Evolutionary conservation across 2,888 invertebrate genomes (phyloP), one percentile per base, ranked within the genome.

Genomic region (Aleiodes alternator): DNA sequence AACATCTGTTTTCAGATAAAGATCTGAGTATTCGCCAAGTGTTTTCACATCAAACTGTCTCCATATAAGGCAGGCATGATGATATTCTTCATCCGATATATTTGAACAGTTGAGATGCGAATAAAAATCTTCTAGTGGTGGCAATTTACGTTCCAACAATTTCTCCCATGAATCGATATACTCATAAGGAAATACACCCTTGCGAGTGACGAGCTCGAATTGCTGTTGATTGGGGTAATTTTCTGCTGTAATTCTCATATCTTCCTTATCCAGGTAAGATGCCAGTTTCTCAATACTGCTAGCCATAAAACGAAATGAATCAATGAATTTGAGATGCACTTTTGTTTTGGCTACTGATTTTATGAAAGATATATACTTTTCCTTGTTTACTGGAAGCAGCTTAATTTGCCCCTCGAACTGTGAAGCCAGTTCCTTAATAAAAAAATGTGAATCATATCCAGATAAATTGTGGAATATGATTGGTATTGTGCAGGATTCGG

Each of bases 61-160:
- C 71, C 75, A 75, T 29, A 75, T 71, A 1, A 23, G 23, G 23
- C 23, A 23, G 23, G 23, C 23, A 23, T 23, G 23, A 23, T 23
- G 23, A 23, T 74, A 78, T 50, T 76, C 72, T 1, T 72, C 34
- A 0, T 53, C 34, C 4, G 68, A 73, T 84, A 69, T 86, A 82
- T 38, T 2, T 1, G 23, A 1, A 23, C 2, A 1, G 23, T 23
- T 23, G 23, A 23, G 23, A 1, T 64, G 23, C 2, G 23, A 23
- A 23, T 23, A 23, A 23, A 23, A 23, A 23, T 23, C 23, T 2
- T 23, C 2, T 2, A 23, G 1, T 23, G 23, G 23, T 23, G 23
- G 23, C 2, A 23, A 2, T 23, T 23, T 23, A 23, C 23, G 2
- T 2, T 23, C 23, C 2, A 2, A 23, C 2, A 23, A 23, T 2